phyloP scores from a whole-genome alignment of 2,113 vertebrate species.

The Prolemur simus region DNA sequence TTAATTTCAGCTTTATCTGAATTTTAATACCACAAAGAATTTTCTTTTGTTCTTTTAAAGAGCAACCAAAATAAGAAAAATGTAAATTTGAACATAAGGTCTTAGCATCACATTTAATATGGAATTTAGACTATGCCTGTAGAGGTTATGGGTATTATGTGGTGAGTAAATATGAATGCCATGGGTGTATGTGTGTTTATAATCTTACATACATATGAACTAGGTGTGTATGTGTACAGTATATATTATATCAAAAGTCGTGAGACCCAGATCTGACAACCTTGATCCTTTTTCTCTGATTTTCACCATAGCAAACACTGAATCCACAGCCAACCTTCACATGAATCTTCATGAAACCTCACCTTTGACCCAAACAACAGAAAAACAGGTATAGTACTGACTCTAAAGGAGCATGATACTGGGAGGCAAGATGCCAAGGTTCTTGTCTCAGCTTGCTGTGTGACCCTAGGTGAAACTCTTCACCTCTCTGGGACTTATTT shows the following conservation, averaged over 20 bases:
- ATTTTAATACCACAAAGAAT: slow-evolving; percentile 55
- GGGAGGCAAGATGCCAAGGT: not conserved
- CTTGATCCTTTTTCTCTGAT: slow-evolving; percentile 53
- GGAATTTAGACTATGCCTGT: not conserved
- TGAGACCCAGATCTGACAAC: slow-evolving; percentile 11
- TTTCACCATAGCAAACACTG: slow-evolving; percentile 61
- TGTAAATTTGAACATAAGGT: not conserved
- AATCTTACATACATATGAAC: not conserved
- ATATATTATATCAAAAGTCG: not conserved
- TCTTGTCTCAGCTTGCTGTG: slow-evolving; percentile 28
- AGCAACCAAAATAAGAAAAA: slow-evolving; percentile 51
- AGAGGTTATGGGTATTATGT: not conserved
- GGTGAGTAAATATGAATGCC: not conserved
- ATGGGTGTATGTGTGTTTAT: not conserved
- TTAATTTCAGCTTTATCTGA: slow-evolving; percentile 69
- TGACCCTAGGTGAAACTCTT: not conserved
- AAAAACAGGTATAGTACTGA: slow-evolving; percentile 57
- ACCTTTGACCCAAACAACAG: slow-evolving; percentile 42
- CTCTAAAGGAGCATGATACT: not conserved
- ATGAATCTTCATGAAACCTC: slow-evolving; percentile 42
- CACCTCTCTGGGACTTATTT: slow-evolving; percentile 13
- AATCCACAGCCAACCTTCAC: slow-evolving; percentile 34
- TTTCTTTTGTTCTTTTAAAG: slow-evolving; percentile 59
- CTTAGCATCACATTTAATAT: not conserved
- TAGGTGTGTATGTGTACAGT: not conserved